These are phyloP conservation scores for Salvelinus sp. DNA, from an alignment of 2,113 vertebrate species.

Conservation along the genomic window DNA sequence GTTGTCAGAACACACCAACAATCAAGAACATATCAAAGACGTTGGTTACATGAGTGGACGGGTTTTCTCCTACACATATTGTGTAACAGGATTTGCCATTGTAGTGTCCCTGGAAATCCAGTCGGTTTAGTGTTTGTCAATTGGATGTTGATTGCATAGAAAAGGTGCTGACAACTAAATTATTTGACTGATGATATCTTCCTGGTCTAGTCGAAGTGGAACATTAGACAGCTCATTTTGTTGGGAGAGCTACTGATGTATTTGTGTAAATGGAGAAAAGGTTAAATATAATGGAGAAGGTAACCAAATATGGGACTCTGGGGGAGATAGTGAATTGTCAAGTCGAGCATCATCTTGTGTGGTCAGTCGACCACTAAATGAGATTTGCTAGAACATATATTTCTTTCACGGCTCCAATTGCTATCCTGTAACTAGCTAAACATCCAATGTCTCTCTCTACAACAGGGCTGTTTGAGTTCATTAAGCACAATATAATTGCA, in stretches of 20 bases:
- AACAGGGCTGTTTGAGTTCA: slow-evolving; percentile 5
- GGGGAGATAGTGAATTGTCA: neutral
- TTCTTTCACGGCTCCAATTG: slow-evolving; percentile 6
- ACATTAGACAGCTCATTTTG: neutral
- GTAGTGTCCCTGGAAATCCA: neutral
- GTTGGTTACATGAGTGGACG: neutral
- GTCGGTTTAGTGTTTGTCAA: no score
- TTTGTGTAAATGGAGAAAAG: neutral
- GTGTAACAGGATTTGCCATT: neutral
- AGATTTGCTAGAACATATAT: slow-evolving; percentile 19
- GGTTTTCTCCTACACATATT: neutral
- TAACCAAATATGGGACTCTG: neutral
- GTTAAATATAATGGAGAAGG: neutral
- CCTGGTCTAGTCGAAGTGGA: neutral
- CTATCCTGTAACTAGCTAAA: neutral
- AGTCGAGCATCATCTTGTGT: neutral
- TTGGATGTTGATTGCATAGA: no score
- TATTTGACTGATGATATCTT: neutral
- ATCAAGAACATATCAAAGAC: neutral
- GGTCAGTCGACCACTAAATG: slow-evolving; percentile 26
- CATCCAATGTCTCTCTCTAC: neutral
- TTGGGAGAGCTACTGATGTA: neutral
- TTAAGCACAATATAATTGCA: slow-evolving; percentile 18
- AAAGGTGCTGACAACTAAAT: no score
- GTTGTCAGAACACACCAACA: slow-evolving; percentile 23